Evolutionary conservation across 2,113 vertebrate species (phyloP).

Genomic region (Verasper variegatus): DNA sequence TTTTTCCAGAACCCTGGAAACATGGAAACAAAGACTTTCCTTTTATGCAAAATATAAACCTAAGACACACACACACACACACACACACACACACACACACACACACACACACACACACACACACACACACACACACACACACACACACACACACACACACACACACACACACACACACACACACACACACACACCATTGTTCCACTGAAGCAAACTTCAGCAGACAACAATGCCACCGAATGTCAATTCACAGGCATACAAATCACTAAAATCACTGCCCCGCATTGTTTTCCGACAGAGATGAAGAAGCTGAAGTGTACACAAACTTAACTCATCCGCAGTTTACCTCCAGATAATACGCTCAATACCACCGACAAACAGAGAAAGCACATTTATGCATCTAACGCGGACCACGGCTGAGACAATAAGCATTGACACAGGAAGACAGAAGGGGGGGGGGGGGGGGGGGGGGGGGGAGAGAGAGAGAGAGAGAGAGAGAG

Average conservation of each 20-base stretch:
- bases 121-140: too few relatives aligned
- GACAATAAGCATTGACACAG: conserved; percentile 56
- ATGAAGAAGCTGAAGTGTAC: conserved; percentile 54
- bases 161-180: background rate
- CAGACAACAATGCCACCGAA: conserved; percentile 47
- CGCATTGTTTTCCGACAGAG: conserved; percentile 65
- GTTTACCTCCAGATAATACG: conserved; percentile 63
- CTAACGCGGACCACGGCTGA: conserved; percentile 38
- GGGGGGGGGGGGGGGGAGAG: too few relatives aligned
- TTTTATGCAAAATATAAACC: conserved; percentile 4
- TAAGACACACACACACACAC: too few relatives aligned
- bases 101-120: too few relatives aligned
- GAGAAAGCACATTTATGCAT: conserved; percentile 53
- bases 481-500: conserved; percentile 44
- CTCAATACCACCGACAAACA: conserved; percentile 58
- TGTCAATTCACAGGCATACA: conserved; percentile 55
- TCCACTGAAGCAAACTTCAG: conserved; percentile 53
- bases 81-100: too few relatives aligned
- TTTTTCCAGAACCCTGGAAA: conserved; percentile 46
- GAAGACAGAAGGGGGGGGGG: conserved; percentile 1
- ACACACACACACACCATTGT: conserved; percentile 50
- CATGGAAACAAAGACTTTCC: conserved; percentile 52
- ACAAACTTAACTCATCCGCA: conserved; percentile 49
- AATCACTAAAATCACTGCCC: conserved; percentile 59
- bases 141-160: too few relatives aligned